These are phyloP conservation scores for Luperina nickerlii DNA, from an alignment of 2,888 invertebrate genomes.

Conservation along the genomic window DNA sequence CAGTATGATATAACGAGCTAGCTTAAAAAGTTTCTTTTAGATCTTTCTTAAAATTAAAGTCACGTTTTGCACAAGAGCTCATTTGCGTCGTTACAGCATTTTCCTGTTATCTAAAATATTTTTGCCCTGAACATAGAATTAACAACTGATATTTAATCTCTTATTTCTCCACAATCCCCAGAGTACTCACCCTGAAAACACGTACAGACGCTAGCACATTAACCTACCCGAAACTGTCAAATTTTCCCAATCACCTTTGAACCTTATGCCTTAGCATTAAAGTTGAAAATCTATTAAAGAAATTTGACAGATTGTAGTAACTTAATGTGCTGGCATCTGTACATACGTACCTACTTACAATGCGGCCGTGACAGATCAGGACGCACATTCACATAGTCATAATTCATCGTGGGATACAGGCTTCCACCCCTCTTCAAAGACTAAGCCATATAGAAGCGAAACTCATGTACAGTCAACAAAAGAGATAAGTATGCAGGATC, in stretches of 20 bases:
- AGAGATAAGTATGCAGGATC: no score
- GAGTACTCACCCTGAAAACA: conserved; percentile 25
- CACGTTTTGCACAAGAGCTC: not conserved
- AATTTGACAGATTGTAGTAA: no score
- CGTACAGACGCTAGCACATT: no score
- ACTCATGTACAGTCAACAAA: not conserved
- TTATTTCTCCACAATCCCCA: not conserved
- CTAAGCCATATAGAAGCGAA: conserved; percentile 21
- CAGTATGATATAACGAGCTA: not conserved
- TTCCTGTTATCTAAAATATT: not conserved
- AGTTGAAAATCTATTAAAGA: no score
- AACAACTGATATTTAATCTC: conserved; percentile 8
- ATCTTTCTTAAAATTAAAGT: not conserved
- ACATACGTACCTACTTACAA: conserved; percentile 8
- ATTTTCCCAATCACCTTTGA: no score
- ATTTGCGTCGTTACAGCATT: conserved; percentile 1
- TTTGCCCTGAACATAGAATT: conserved; percentile 11
- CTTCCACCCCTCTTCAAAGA: conserved; percentile 25
- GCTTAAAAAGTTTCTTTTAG: not conserved
- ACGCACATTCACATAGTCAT: conserved; percentile 58
- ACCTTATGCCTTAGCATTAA: no score
- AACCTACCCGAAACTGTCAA: no score
- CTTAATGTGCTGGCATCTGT: no score
- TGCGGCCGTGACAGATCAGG: conserved; percentile 53
- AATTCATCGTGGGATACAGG: conserved; percentile 55